Evolutionary conservation across 1,140 invertebrate genomes (phyloP).

Genomic region (Brachionus sp.): DNA sequence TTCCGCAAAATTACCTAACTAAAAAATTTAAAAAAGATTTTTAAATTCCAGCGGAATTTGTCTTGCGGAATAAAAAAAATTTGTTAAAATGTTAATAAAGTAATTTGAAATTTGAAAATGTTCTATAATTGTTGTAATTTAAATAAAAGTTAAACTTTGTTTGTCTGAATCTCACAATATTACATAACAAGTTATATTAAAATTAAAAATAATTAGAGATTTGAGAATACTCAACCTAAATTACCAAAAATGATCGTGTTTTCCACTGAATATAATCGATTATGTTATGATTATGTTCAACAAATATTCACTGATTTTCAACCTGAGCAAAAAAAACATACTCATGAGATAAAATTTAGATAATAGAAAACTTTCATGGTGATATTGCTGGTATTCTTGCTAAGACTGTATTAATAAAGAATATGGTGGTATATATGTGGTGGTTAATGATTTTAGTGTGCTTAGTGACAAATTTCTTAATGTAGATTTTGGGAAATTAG

Average conservation of each 20-base stretch:
- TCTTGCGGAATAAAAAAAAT: no score
- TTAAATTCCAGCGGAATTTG: no score
- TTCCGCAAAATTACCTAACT: no score
- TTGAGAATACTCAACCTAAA: not conserved
- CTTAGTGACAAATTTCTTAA: not conserved
- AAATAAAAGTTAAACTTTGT: not conserved
- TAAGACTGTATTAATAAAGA: not conserved
- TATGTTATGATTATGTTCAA: not conserved
- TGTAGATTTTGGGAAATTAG: not conserved
- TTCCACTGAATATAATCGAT: not conserved
- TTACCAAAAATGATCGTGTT: not conserved
- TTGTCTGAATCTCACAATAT: not conserved
- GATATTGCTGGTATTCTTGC: not conserved
- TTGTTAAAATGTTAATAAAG: conserved; percentile 23
- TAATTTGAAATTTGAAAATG: not conserved
- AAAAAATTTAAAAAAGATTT: no score
- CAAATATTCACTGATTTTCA: not conserved
- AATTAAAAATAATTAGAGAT: not conserved
- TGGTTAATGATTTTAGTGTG: not conserved
- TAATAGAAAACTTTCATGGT: no score
- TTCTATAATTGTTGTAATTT: not conserved
- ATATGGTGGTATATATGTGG: no score
- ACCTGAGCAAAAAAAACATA: not conserved
- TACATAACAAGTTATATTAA: not conserved
- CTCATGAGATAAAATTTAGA: not conserved